phyloP scores from a whole-genome alignment of 2,113 vertebrate genomes.

The Sinocyclocheilus rhinocerous region DNA sequence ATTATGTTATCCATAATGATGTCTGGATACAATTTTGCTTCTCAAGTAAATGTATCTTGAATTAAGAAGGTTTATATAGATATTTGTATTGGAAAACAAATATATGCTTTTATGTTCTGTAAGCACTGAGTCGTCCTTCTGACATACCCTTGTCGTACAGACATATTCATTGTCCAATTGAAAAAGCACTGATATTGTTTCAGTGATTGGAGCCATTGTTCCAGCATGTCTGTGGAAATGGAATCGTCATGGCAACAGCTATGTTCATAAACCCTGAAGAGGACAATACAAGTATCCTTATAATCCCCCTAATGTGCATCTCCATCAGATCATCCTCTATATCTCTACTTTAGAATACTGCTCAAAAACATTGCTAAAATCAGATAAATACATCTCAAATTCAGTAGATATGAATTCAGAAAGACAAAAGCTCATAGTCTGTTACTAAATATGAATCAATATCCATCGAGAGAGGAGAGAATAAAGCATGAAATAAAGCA shows the following conservation, averaged over 20 bases:
- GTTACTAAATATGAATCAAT: background rate
- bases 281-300: background rate
- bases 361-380: background rate
- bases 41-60: background rate
- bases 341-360: background rate
- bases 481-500: background rate
- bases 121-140: background rate
- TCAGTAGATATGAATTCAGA: background rate
- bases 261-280: background rate
- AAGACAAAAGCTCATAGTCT: background rate
- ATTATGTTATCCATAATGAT: background rate
- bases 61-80: background rate
- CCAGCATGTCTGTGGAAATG: constrained; percentile 11
- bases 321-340: background rate
- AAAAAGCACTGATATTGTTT: constrained; percentile 5
- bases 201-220: constrained; percentile 13
- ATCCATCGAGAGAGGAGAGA: background rate
- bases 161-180: background rate
- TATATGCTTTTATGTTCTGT: background rate
- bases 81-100: background rate
- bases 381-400: background rate
- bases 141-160: background rate
- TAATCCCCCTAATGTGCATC: background rate
- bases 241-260: constrained; percentile 26
- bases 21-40: background rate